Evolutionary conservation across 1,140 invertebrate species (phyloP).

Genomic region (Acromyrmex echinatior): DNA sequence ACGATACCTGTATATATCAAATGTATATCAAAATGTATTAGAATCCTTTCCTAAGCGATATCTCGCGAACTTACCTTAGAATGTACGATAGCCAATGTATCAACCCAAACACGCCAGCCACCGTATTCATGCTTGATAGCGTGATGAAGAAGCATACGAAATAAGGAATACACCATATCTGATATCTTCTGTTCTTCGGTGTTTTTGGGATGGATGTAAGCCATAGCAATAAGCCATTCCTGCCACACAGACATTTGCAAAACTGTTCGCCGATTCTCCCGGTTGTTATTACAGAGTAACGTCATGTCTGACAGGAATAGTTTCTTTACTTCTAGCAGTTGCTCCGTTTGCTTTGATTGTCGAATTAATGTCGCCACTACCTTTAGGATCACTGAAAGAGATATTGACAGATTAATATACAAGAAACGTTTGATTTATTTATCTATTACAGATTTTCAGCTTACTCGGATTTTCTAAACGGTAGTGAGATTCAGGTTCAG

Average conservation of each 20-base stretch:
- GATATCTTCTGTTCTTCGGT: slow-evolving; percentile 98
- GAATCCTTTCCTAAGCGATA: neutral
- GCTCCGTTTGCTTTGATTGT: slow-evolving; percentile 97
- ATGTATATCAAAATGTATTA: slow-evolving; percentile 38
- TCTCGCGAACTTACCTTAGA: slow-evolving; percentile 92
- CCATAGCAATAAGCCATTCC: slow-evolving; percentile 99
- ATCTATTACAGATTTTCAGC: slow-evolving; percentile 71
- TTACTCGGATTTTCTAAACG: slow-evolving; percentile 99
- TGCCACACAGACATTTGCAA: slow-evolving; percentile 99
- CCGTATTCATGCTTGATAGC: slow-evolving; percentile 99
- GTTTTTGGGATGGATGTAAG: slow-evolving; percentile 98
- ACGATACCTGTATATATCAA: slow-evolving; percentile 91
- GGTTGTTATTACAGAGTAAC: slow-evolving; percentile 97
- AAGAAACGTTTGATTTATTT: neutral
- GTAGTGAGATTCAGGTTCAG: slow-evolving; percentile 97
- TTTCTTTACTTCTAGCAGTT: slow-evolving; percentile 97
- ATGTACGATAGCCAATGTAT: slow-evolving; percentile 99
- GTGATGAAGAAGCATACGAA: slow-evolving; percentile 98
- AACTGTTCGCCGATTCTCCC: slow-evolving; percentile 98
- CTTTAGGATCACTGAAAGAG: slow-evolving; percentile 96
- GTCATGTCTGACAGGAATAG: slow-evolving; percentile 99
- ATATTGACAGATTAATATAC: slow-evolving; percentile 42
- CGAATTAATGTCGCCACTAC: slow-evolving; percentile 98
- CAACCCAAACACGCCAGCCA: slow-evolving; percentile 99
- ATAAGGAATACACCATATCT: slow-evolving; percentile 99